phyloP scores from a whole-genome alignment of 2,888 invertebrate genomes.

The Diaperis boleti region DNA sequence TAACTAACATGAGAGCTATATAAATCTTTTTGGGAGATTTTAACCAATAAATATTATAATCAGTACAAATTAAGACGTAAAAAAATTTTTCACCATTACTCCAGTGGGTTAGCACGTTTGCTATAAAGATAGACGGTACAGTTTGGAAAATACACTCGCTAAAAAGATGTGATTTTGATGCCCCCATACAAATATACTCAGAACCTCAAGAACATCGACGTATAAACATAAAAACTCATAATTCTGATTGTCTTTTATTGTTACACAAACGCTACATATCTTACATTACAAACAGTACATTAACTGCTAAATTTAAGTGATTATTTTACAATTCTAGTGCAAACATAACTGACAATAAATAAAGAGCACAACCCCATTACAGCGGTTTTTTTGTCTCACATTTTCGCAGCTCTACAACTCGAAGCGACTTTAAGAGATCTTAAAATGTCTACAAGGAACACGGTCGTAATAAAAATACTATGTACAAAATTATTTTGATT shows the following conservation, averaged over 20 bases:
- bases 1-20: too few species aligned
- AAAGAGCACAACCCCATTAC: slow-evolving; percentile 11
- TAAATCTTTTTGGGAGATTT: too few species aligned
- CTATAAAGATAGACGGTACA: too few species aligned
- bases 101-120: too few species aligned
- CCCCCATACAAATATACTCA: too few species aligned
- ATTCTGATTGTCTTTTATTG: slow-evolving; percentile 29
- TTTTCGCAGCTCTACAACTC: not conserved
- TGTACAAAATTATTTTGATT: slow-evolving; percentile 24
- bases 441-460: slow-evolving; percentile 24
- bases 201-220: too few species aligned
- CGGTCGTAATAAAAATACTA: slow-evolving; percentile 22
- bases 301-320: slow-evolving; percentile 5
- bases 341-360: slow-evolving; percentile 21
- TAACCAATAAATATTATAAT: too few species aligned
- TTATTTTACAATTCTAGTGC: slow-evolving; percentile 8
- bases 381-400: not conserved
- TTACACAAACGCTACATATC: slow-evolving; percentile 26
- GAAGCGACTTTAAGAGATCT: slow-evolving; percentile 18
- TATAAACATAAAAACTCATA: not conserved
- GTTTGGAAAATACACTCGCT: too few species aligned
- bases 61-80: too few species aligned
- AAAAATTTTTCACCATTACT: too few species aligned
- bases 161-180: too few species aligned
- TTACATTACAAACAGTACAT: slow-evolving; percentile 25